Evolutionary conservation across 1,140 invertebrate genomes (phyloP), one percentile per base, ranked within the genome.

Genomic region (Camponotus floridanus): DNA sequence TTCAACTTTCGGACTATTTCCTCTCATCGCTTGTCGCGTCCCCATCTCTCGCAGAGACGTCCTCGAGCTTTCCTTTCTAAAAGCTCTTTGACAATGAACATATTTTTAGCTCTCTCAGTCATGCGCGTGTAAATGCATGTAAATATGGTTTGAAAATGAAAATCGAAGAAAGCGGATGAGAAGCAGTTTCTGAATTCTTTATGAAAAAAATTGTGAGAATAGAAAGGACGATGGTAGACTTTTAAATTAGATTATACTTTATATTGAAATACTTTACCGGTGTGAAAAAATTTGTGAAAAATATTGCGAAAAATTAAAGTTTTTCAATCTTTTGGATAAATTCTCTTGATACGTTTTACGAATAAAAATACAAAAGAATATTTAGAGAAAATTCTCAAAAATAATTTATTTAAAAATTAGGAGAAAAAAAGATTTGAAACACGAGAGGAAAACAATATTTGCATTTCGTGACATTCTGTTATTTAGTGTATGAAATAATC

Each of bases 91-190:
- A 45, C 45, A 86, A 81, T 76, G 39, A 79, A 80, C 31, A 59
- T 31, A 70, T 80, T 80, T 80, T 39, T 26, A 45, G 31, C 11
- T 15, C 13, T 13, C 13, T 3, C 39, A 8, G 18, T 31, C 15
- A 31, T 51, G 6, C 31, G 31, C 13, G 13, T 36, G 31, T 48
- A 36, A 3, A 42, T n/a, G 11, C 15, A 51, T 55, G 42, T 8
- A 8, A 42, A 57, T 39, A 74, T 26, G 7, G 31, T 48, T 88
- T 11, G 45, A 67, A 67, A 86, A 88, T 76, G 71, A n/a, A 61
- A 11, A 70, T 57, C 15, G 62, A 45, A 57, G 51, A 6, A 61
- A 85, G 33, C 57, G 68, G 6, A 57, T 36, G 31, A 8, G 26
- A 9, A 45, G 26, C 9, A 64, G 26, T 33, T 64, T 45, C 45